Conservation (phyloP, 2,888 invertebrate species). For the Campoplex nolae region DNA sequence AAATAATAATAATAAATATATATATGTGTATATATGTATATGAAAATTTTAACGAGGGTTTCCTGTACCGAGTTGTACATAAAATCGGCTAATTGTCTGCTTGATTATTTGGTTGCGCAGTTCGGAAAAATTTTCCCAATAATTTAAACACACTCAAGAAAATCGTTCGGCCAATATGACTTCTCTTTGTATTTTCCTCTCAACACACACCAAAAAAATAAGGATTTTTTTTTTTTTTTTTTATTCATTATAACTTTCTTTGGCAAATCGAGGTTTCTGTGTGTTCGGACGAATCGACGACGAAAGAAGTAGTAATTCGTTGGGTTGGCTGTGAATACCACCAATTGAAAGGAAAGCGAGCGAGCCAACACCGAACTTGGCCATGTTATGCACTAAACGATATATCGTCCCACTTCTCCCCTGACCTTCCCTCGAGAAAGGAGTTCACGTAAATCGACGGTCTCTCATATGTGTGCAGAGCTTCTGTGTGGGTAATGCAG, state of each 20-base stretch:
- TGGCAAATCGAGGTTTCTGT: slow-evolving; percentile 3
- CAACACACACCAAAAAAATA: neutral
- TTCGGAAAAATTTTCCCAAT: neutral
- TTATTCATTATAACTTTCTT: neutral
- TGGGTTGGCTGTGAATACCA: slow-evolving; percentile 35
- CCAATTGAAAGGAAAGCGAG: slow-evolving; percentile 55
- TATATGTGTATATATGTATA: too few species aligned
- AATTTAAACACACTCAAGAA: neutral
- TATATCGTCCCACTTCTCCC: slow-evolving; percentile 33
- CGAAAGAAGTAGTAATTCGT: slow-evolving; percentile 33
- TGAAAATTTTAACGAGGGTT: neutral
- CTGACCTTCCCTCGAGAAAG: neutral
- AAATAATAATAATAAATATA: neutral
- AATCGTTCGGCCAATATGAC: neutral
- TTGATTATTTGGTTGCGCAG: neutral
- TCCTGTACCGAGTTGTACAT: neutral
- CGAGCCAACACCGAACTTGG: slow-evolving; percentile 54
- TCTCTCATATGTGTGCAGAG: neutral
- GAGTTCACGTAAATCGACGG: slow-evolving; percentile 45
- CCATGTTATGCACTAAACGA: slow-evolving; percentile 55
- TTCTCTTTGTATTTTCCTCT: neutral
- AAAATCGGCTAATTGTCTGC: neutral
- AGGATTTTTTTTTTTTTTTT: neutral
- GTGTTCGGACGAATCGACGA: neutral
- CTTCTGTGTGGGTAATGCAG: neutral